phyloP scores from a whole-genome alignment of 2,888 invertebrate species.

The Octonoba sinensis region DNA sequence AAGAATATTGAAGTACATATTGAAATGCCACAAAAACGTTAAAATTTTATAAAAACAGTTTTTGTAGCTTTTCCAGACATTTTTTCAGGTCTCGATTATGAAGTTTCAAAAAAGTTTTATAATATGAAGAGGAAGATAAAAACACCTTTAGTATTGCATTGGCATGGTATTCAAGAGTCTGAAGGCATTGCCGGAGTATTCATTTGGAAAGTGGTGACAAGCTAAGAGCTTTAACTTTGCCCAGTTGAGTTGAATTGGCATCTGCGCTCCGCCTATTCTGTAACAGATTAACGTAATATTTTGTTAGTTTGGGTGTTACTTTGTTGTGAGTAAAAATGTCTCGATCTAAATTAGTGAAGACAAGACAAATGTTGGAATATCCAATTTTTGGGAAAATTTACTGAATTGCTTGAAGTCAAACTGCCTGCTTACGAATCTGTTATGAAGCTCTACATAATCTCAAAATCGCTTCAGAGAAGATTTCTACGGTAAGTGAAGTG shows the following conservation, averaged over 20 bases:
- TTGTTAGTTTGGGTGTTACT: neutral
- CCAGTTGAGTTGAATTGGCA: neutral
- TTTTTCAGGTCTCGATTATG: too few species aligned
- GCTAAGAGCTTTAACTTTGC: neutral
- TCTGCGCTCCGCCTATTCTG: conserved; percentile 1
- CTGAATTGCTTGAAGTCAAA: neutral
- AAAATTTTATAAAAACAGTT: neutral
- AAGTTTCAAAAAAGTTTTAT: neutral
- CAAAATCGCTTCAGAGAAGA: conserved; percentile 3
- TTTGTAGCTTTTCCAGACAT: neutral
- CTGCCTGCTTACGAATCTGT: conserved; percentile 3
- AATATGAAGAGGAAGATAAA: neutral
- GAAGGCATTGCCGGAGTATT: neutral
- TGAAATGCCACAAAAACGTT: neutral
- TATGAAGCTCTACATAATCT: conserved; percentile 6
- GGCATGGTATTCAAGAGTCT: neutral
- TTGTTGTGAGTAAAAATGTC: conserved; percentile 9
- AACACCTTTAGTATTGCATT: neutral
- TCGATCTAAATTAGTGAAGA: conserved; percentile 6
- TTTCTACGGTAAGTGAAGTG: neutral
- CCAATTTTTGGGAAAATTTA: neutral
- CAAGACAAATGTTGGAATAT: neutral
- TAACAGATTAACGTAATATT: neutral
- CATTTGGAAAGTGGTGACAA: neutral
- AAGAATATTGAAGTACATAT: neutral